Evolutionary conservation across 2,113 vertebrate species (phyloP), one percentile per base, ranked within the genome.

Genomic region (Solea solea): DNA sequence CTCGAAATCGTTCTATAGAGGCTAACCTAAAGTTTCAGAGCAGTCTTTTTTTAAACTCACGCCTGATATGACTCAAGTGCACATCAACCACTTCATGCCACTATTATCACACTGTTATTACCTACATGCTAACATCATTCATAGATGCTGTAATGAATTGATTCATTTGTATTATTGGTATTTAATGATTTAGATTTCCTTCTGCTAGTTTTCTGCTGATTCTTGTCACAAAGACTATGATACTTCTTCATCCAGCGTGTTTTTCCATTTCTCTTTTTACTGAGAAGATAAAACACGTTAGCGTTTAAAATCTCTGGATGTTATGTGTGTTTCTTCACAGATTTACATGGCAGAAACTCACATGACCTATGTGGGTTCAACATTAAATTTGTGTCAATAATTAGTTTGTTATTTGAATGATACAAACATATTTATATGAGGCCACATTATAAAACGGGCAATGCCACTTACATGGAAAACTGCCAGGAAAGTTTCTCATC

Each of bases 341-440:
- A 64, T 53, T 34, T 5, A 2, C 46, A 69, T 79, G 55, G 70
- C 69, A 78, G 69, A 52, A 75, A 69, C 61, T 50, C 68, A 76
- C 60, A 70, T 67, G 56, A 85, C 71, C 64, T 83, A 69, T 72
- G 44, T 21, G 74, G 75, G 49, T 56, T 27, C 56, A 78, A 82
- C 50, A 57, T 74, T 21, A 64, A 69, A 41, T 25, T 64, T 69
- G 78, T 52, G 61, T 53, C 25, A 63, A 42, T 64, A 60, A 70
- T 56, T 21, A 21, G 21, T 21, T 21, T 21, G 21, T 21, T 21
- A 21, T 21, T 21, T 21, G 1, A 21, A 21, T 21, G 21, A 21
- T 21, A 21, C 21, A 21, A 21, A 21, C 1, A 1, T 21, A 21
- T 58, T 59, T 28, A 61, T 15, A 42, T 46, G 56, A 49, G 7